A percentile compares a stretch with the other conserved stretches of the same genome.
Conservation (phyloP, 2,113 vertebrate genomes). For the Bubo bubo region DNA sequence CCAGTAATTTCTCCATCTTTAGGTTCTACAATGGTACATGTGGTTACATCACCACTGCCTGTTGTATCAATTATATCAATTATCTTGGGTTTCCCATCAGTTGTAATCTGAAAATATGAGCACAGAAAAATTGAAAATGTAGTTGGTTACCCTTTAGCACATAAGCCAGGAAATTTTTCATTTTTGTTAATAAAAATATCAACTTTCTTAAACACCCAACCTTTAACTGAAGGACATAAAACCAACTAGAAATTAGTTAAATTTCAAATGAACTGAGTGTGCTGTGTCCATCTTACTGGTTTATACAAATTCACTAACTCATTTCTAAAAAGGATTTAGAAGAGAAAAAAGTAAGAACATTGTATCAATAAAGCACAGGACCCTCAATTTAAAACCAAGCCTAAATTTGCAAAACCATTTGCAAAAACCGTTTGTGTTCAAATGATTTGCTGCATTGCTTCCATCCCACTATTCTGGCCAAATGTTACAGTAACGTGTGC, state of each 20-base stretch:
- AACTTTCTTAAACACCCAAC: not conserved
- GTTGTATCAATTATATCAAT: conserved; percentile 97
- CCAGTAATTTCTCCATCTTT: conserved; percentile 88
- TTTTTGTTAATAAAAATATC: not conserved
- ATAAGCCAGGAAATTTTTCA: not conserved
- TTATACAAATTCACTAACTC: not conserved
- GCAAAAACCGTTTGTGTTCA: not conserved
- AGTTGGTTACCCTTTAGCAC: not conserved
- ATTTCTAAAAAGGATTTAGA: not conserved
- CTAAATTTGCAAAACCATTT: not conserved
- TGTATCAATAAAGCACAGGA: not conserved
- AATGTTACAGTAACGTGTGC: not conserved
- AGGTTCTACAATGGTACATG: conserved; percentile 83
- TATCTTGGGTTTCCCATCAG: conserved; percentile 96
- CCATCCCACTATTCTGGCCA: not conserved
- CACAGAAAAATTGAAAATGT: not conserved
- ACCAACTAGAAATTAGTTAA: not conserved
- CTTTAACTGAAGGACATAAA: not conserved
- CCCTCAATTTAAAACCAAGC: not conserved
- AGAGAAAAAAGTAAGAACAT: not conserved
- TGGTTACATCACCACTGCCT: conserved; percentile 96
- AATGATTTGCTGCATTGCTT: not conserved
- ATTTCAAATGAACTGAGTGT: not conserved
- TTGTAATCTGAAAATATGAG: conserved; percentile 82
- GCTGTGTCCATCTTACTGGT: not conserved